Evolutionary conservation across 2,113 vertebrate genomes (phyloP).

Genomic region (Amphiprion ocellaris): DNA sequence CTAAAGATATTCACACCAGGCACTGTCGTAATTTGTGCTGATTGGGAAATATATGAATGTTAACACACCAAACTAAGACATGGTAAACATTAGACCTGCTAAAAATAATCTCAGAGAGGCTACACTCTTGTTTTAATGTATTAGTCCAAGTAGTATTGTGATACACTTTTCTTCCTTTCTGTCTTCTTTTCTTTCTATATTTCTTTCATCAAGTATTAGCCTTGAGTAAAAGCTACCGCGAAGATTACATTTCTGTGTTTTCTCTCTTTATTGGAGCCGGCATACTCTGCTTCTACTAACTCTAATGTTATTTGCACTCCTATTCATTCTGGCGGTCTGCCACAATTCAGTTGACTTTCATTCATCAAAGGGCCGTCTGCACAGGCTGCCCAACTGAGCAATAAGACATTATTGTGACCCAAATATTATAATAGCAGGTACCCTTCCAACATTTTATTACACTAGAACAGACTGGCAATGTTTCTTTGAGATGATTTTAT

Average conservation of each 20-base stretch:
- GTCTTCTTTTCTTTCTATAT: neutral
- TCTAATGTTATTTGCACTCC: conserved; percentile 76
- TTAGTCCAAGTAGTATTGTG: neutral
- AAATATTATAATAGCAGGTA: conserved; percentile 80
- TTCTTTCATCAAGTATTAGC: conserved; percentile 21
- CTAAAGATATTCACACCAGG: neutral
- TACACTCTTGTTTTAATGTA: neutral
- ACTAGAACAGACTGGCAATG: conserved; percentile 69
- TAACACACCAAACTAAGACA: neutral
- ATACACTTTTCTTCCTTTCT: neutral
- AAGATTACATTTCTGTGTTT: conserved; percentile 55
- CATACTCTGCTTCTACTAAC: conserved; percentile 63
- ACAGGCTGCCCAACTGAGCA: conserved; percentile 73
- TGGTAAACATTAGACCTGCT: neutral
- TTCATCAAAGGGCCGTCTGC: conserved; percentile 83
- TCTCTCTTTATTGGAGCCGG: conserved; percentile 71
- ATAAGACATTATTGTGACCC: conserved; percentile 80
- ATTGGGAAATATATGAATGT: neutral
- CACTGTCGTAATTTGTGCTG: neutral
- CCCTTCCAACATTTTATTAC: conserved; percentile 80
- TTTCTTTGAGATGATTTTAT: conserved; percentile 48
- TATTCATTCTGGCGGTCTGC: conserved; percentile 80
- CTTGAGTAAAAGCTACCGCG: conserved; percentile 45
- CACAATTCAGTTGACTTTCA: conserved; percentile 85
- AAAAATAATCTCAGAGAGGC: neutral